These are phyloP conservation scores for Neosilurus hyrtlii DNA, from an alignment of 2,797 vertebrate species.

Conservation along the genomic window DNA sequence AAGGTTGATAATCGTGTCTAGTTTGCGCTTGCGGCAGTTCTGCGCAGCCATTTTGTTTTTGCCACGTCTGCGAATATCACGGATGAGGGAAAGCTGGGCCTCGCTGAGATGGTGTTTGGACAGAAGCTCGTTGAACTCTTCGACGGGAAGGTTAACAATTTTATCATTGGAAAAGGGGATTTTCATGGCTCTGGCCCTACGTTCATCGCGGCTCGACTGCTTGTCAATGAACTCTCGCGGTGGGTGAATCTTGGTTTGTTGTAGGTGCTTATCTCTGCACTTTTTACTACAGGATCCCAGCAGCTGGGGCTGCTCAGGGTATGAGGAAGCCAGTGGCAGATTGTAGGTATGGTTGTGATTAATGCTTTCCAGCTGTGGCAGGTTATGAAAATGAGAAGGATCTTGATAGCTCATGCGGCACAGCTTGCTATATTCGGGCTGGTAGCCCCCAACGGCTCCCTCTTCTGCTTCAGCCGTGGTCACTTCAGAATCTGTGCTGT, in stretches of 20 bases:
- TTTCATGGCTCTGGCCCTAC: conserved; percentile 93
- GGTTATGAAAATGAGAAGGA: conserved; percentile 84
- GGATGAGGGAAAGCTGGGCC: conserved; percentile 90
- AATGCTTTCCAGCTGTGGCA: conserved; percentile 90
- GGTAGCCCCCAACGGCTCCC: conserved; percentile 90
- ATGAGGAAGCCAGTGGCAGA: conserved; percentile 79
- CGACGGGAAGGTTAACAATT: conserved; percentile 96
- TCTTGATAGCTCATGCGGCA: conserved; percentile 98
- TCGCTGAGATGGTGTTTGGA: conserved; percentile 96
- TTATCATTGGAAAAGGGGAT: conserved; percentile 98
- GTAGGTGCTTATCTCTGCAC: conserved; percentile 78
- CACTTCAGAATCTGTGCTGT: conserved; percentile 94
- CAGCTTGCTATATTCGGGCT: conserved; percentile 93
- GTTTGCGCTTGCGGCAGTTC: conserved; percentile 97
- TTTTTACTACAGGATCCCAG: conserved; percentile 75
- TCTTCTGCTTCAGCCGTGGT: conserved; percentile 83
- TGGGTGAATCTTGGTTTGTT: conserved; percentile 68
- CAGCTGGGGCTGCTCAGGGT: conserved; percentile 75
- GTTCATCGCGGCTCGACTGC: conserved; percentile 92
- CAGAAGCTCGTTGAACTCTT: conserved; percentile 97
- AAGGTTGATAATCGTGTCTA: conserved; percentile 96
- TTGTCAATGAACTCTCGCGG: conserved; percentile 83
- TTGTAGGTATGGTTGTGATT: conserved; percentile 98
- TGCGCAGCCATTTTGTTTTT: conserved; percentile 99
- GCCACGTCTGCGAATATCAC: conserved; percentile 92